Evolutionary conservation across 2,888 invertebrate species (phyloP), one percentile per base, ranked within the genome.

Genomic region (Philereme vetulata): DNA sequence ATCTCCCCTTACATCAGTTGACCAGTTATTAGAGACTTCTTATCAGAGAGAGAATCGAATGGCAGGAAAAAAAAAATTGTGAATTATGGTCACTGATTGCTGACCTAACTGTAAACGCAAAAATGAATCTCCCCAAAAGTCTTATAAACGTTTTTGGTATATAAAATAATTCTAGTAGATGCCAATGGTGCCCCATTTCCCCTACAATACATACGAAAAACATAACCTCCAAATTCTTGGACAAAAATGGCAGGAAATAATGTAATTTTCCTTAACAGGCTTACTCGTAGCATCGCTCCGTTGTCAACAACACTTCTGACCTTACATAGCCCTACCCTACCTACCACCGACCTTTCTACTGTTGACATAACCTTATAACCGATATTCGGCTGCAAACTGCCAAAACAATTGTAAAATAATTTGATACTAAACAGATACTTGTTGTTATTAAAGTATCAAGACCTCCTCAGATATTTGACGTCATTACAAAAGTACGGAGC

Each of bases 401-500:
- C n/a, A 10, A 32, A 10, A 5, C 51, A 47, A 44, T 49, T 36
- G 49, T 43, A 9, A 9, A 38, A 51, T 56, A 49, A 55, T 48
- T 55, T 48, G 38, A 53, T 56, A 43, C 43, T 35, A 46, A 11
- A n/a, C 33, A 56, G 21, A 21, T 21, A 21, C 21, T 21, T 1
- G 21, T 51, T 52, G 34, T 45, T 57, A 46, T 53, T 57, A 43
- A 33, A 40, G 40, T 60, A 10, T 58, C 50, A 33, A 58, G 59
- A 68, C 65, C 60, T 61, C 62, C 56, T 46, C 60, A 65, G 50
- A 48, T 42, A 50, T 42, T 53, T 72, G 72, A 72, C 71, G 72
- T 74, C 75, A 75, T 44, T 5, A 32, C 62, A 64, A 50, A 42
- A 56, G 36, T 56, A 44, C 34, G 38, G 33, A 8, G 33, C 10